Percentiles rank a stretch among this genome's conserved stretches.
phyloP scores from a whole-genome alignment of 1,140 invertebrate genomes.

The Drosophila auraria region DNA sequence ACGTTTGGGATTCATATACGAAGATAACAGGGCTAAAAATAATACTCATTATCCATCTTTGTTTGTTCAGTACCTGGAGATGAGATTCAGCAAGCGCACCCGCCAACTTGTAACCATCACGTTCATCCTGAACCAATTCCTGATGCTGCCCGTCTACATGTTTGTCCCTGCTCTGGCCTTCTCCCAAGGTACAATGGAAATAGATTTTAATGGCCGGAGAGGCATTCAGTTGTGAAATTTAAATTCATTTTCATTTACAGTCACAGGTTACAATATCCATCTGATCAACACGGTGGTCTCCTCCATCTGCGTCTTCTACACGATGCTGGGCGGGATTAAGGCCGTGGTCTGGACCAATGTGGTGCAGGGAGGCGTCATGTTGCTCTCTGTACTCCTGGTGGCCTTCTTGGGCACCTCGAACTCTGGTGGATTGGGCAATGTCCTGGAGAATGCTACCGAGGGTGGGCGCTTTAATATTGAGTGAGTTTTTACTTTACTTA shows the following conservation, averaged over 20 bases:
- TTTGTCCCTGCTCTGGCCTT: constrained; percentile 91
- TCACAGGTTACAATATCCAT: constrained; percentile 91
- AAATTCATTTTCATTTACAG: constrained; percentile 85
- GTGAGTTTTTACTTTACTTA: constrained; percentile 86
- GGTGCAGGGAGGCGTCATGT: constrained; percentile 92
- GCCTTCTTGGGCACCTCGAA: constrained; percentile 88
- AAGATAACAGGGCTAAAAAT: background rate
- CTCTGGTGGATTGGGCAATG: constrained; percentile 89
- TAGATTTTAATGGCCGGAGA: no score
- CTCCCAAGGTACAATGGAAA: constrained; percentile 88
- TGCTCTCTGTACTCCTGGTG: constrained; percentile 89
- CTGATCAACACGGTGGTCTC: constrained; percentile 90
- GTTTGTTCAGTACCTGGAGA: constrained; percentile 88
- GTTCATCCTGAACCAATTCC: constrained; percentile 86
- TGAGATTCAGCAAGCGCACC: constrained; percentile 88
- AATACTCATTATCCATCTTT: background rate
- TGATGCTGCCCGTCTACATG: constrained; percentile 76
- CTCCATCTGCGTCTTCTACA: constrained; percentile 93
- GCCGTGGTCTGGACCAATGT: constrained; percentile 96
- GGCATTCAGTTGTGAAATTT: no score
- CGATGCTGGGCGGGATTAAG: constrained; percentile 93
- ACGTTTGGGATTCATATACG: background rate
- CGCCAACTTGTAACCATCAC: constrained; percentile 88
- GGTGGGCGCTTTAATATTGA: constrained; percentile 88
- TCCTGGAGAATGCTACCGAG: constrained; percentile 87